These are phyloP conservation scores for Hydropsyche tenuis DNA, from an alignment of 1,140 invertebrate species.

Conservation along the genomic window DNA sequence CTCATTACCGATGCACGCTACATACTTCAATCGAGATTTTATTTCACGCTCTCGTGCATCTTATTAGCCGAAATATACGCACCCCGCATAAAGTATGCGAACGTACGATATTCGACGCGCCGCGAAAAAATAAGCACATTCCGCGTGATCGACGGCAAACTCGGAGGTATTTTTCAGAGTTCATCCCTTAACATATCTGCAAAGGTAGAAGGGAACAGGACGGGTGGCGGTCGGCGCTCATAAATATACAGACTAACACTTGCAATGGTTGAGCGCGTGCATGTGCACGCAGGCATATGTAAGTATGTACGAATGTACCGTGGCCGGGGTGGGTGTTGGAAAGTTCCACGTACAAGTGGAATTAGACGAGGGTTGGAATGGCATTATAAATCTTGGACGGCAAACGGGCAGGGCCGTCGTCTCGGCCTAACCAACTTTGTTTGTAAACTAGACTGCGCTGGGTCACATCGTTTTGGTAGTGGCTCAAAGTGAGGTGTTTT, in stretches of 20 bases:
- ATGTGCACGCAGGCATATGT: neutral
- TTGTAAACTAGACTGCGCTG: constrained; percentile 48
- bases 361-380: constrained; percentile 51
- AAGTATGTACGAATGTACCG: neutral
- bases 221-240: neutral
- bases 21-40: neutral
- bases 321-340: constrained; percentile 9
- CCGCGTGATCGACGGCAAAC: constrained; percentile 28
- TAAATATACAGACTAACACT: neutral
- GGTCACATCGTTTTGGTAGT: neutral
- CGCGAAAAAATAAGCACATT: constrained; percentile 11
- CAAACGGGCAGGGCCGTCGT: constrained; percentile 45
- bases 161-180: constrained; percentile 17
- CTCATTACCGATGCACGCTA: constrained; percentile 3
- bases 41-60: constrained; percentile 24
- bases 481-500: neutral
- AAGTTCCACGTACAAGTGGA: constrained; percentile 50
- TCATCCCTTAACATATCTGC: constrained; percentile 6
- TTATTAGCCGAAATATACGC: constrained; percentile 6
- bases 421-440: constrained; percentile 50
- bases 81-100: neutral
- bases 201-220: neutral
- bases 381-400: constrained; percentile 51
- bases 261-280: neutral
- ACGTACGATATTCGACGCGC: neutral